Evolutionary conservation across 2,797 vertebrate genomes (phyloP).

Genomic region (Sebastes nivosus): DNA sequence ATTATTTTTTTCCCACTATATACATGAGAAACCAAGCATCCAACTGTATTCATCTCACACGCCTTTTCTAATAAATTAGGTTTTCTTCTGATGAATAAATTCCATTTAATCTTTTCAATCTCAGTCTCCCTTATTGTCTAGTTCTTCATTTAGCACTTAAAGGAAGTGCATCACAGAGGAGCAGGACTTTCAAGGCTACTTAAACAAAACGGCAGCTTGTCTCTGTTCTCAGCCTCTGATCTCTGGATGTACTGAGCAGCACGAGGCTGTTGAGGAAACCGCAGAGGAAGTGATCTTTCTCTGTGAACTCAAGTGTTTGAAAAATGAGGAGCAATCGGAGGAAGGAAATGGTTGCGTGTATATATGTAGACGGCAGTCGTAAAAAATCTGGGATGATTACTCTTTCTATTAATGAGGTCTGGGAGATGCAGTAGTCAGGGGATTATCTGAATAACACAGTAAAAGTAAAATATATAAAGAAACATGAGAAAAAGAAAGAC

Average conservation of each 20-base stretch:
- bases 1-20: not conserved
- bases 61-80: not conserved
- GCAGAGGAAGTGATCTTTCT: conserved; percentile 30
- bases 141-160: conserved; percentile 58
- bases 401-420: conserved; percentile 26
- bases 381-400: conserved; percentile 2
- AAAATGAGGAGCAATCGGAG: conserved; percentile 19
- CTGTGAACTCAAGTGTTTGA: conserved; percentile 39
- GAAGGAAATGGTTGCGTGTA: not conserved
- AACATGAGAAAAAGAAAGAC: conserved; percentile 1
- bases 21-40: not conserved
- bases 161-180: conserved; percentile 55
- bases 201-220: conserved; percentile 52
- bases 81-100: conserved; percentile 36
- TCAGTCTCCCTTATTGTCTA: not conserved
- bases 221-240: conserved; percentile 58
- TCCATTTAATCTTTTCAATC: conserved; percentile 38
- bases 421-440: not conserved
- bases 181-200: conserved; percentile 64
- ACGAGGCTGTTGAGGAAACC: conserved; percentile 22
- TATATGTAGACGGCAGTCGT: not conserved
- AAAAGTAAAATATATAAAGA: conserved; percentile 1
- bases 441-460: not conserved
- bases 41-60: conserved; percentile 2
- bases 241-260: conserved; percentile 30